Evolutionary conservation across 2,888 invertebrate species (phyloP), one percentile per base, ranked within the genome.

Genomic region (Epirrhoe tristata): DNA sequence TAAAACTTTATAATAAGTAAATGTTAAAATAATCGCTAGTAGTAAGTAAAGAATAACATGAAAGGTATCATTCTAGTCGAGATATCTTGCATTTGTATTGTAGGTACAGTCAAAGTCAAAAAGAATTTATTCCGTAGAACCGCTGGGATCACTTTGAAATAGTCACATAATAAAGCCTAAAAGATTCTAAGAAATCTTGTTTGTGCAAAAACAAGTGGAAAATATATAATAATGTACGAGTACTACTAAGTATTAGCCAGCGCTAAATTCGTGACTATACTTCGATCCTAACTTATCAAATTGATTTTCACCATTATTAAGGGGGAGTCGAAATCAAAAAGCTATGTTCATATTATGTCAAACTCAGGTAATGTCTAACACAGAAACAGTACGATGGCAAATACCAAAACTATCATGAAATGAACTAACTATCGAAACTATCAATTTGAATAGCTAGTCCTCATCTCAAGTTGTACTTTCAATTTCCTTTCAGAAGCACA

Each of bases 401-500:
- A 36, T 10, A 24, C 46, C 17, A 51, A 12, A 4, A 31, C 48
- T 32, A 14, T 39, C 8, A 55, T 16, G 14, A 6, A 8, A 55
- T 16, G 14, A 6, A 8, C 14, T 39, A 56, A 10, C 55, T 36
- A 54, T 16, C 1, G 8, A 14, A 5, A 4, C 34, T 36, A 58
- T 8, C 4, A 57, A 48, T 57, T 32, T 36, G 39, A 63, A 1
- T 51, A 66, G 24, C 31, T 32, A 24, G 12, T 60, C 12, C 34
- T 59, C 31, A 56, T 56, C 34, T 50, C 16, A 62, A 60, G 59
- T 71, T 68, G 66, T 68, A 67, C 66, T 70, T 63, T 59, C 12
- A 55, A 56, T 34, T 52, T 6, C 8, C 12, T 58, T 51, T 63
- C 10, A 31, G 39, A 55, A 55, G 31, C 54, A 48, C 17, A 24